Conservation (phyloP, 2,113 vertebrate species). For the Chamaea fasciata region DNA sequence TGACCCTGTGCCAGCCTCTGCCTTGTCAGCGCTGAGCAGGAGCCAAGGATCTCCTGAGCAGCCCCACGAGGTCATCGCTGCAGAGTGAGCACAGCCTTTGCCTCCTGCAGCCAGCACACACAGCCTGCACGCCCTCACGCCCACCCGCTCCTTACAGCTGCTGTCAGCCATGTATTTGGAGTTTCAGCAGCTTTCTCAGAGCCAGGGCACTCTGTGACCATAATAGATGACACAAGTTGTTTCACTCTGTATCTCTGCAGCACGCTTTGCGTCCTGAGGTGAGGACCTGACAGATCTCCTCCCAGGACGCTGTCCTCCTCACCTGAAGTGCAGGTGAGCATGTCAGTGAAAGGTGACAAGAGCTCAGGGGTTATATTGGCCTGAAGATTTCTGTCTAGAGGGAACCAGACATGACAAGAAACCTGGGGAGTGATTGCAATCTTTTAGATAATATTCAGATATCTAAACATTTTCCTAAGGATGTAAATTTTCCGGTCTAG, state of each 20-base stretch:
- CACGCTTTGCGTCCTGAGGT: background rate
- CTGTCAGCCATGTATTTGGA: accelerated
- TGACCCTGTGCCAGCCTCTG: background rate
- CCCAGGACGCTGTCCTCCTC: background rate
- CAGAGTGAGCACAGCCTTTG: background rate
- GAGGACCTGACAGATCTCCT: background rate
- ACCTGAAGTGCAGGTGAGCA: accelerated
- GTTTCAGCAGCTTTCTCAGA: background rate
- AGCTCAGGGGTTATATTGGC: background rate
- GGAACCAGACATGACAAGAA: background rate
- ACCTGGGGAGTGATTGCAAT: background rate
- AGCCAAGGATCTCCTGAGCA: background rate
- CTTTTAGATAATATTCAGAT: background rate
- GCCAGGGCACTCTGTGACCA: background rate
- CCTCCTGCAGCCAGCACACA: background rate
- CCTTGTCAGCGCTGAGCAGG: background rate
- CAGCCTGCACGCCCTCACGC: accelerated
- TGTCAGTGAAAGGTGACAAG: background rate
- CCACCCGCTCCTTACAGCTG: background rate
- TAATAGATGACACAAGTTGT: background rate
- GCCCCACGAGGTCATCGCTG: accelerated
- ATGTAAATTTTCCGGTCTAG: background rate
- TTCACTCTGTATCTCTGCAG: background rate
- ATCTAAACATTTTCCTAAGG: background rate
- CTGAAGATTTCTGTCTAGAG: background rate